Percentiles rank a stretch among this genome's conserved stretches.
phyloP scores from a whole-genome alignment of 2,113 vertebrate genomes.

The Gymnobelideus leadbeateri region DNA sequence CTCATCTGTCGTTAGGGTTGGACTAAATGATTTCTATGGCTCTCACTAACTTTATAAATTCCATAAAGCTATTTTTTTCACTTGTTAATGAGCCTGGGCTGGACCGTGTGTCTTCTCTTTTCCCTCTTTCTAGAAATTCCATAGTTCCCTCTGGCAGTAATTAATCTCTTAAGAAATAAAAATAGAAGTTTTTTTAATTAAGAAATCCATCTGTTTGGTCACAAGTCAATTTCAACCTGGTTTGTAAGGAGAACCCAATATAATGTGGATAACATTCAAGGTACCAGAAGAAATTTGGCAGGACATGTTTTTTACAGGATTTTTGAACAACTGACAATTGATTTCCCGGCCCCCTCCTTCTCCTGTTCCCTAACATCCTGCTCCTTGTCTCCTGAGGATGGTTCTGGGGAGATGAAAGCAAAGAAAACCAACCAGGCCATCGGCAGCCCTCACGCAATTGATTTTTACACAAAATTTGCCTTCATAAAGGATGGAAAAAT shows the following conservation, averaged over 20 bases:
- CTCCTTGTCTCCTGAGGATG: slow-evolving; percentile 73
- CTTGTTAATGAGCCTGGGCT: not conserved
- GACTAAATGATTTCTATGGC: not conserved
- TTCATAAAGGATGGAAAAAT: slow-evolving; percentile 86
- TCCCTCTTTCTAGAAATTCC: not conserved
- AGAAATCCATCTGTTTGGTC: not conserved
- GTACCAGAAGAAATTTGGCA: not conserved
- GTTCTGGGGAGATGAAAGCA: slow-evolving; percentile 84
- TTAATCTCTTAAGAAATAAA: not conserved
- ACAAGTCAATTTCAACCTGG: not conserved
- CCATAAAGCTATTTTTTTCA: not conserved
- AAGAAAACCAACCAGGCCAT: slow-evolving; percentile 83
- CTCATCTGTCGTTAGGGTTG: not conserved
- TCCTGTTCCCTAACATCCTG: slow-evolving; percentile 77
- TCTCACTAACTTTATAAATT: not conserved
- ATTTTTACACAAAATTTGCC: slow-evolving; percentile 91
- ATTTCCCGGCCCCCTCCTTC: slow-evolving; percentile 32
- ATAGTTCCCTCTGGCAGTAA: not conserved
- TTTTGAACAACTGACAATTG: slow-evolving; percentile 62
- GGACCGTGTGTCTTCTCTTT: not conserved
- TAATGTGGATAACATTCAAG: accelerated
- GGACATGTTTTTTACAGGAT: not conserved
- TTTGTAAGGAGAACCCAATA: not conserved
- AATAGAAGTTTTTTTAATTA: not conserved
- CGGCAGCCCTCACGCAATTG: slow-evolving; percentile 84